Evolutionary conservation across 2,888 invertebrate species (phyloP), one percentile per base, ranked within the genome.

Genomic region (Ormyrus thymus): DNA sequence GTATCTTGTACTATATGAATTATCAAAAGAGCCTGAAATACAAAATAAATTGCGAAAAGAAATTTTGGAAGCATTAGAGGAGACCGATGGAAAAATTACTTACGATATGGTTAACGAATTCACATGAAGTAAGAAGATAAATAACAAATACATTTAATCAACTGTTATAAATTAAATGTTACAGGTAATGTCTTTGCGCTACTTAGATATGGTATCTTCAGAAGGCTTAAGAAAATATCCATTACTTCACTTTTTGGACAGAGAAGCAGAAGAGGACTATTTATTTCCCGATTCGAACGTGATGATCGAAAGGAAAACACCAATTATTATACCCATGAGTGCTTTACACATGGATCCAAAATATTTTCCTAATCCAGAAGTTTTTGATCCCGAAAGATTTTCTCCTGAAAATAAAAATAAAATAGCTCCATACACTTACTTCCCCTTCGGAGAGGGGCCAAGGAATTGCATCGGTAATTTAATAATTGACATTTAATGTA

Each of bases 191-290:
- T 80, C 59, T 55, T 51, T 87, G 5, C 84, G 85, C 0, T 88
- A 87, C 59, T 79, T 89, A 9, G 87, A 88, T 29, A 86, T 84
- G 86, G 85, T 87, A 0, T 6, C 87, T 58, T 77, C 87, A 58
- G 91, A 91, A 83, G 88, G 89, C 0, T 83, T 91, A 7, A 85
- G 91, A 46, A 86, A 87, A 71, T 90, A 89, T 80, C 90, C 91
- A 10, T 86, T 89, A 0, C 82, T 89, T 2, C 83, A 84, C 0
- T 84, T 87, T 10, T 45, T 90, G 74, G 86, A 86, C 69, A 85
- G 89, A 11, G 61, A 84, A 7, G 64, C 85, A 5, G 75, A n/a
- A 3, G 55, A 80, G 4, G 84, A 87, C 61, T 90, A 88, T 77
- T 83, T 85, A 53, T 11, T 89, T 8, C 86, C 88, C 0, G 82